Base-by-base conservation (phyloP, 92 coral and sea anemone species). In the Paragorgia papillata region DNA sequence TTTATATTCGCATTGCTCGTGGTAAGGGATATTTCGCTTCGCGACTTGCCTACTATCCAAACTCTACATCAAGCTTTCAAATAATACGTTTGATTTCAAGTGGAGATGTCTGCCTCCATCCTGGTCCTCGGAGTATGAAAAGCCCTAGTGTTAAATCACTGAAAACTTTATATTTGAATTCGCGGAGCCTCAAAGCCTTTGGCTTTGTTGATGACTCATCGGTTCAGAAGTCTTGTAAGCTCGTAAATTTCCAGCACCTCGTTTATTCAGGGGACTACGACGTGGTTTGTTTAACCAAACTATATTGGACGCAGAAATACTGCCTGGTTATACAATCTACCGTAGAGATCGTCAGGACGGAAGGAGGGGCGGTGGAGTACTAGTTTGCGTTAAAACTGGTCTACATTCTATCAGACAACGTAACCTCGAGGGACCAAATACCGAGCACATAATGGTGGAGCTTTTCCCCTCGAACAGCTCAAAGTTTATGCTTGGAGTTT, bases 261-360 rank as follows among this genome's bases (percentile, higher is more conserved):
- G 26, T 57, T 18, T 57, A 57, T 32, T 14, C 64, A 3, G 29
- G 21, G 26, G 20, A 3, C 14, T 57, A 57, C 56, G 76, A 69
- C 58, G 48, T 28, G 41, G 76, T 69, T 69, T 54, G 75, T 39
- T 69, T 13, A 69, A 69, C n/a, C 7, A 44, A 17, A 6, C 0
- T 25, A 17, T 69, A 24, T 35, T 39, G 49, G 75, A 69, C 31
- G 44, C 17, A 0, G 75, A 69, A 25, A 69, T 69, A n/a, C 56
- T 69, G 14, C 76, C 76, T 15, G 76, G 76, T 50, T 69, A 69
- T 51, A 48, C 61, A 7, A 71, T 71, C 28, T 48, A 50, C 20
- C 77, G 63, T 46, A 71, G 20, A 29, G 77, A 71, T 71, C 43
- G 58, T 22, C 37, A 50, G 15, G 43, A 37, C 10, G 39, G 30